Conservation (phyloP, 2,888 invertebrate species). For the Eilema depressum region DNA sequence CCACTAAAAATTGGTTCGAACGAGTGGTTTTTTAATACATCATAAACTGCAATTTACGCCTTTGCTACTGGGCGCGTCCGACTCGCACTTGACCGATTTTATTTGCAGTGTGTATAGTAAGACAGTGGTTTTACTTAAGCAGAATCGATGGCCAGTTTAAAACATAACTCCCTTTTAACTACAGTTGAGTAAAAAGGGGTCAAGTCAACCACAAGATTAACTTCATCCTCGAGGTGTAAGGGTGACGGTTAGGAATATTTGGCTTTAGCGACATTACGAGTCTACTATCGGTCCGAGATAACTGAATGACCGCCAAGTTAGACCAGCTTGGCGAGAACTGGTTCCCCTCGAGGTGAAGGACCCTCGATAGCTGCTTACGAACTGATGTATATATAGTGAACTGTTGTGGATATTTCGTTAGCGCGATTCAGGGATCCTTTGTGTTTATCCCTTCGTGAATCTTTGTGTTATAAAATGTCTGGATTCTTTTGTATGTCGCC, state of each 20-base stretch:
- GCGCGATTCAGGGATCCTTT: conserved; percentile 16
- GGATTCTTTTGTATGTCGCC: neutral
- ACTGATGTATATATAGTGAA: conserved; percentile 12
- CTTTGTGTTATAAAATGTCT: neutral
- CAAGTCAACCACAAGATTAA: conserved; percentile 10
- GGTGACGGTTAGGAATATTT: neutral
- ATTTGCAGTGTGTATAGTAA: no score
- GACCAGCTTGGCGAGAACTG: conserved; percentile 25
- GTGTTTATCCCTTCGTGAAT: neutral
- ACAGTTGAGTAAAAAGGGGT: conserved; percentile 6
- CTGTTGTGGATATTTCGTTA: neutral
- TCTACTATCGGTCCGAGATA: neutral
- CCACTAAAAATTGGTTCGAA: no score
- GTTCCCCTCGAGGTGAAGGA: conserved; percentile 19
- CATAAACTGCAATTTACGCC: no score
- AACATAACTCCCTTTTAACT: neutral
- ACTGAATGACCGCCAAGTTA: conserved; percentile 18
- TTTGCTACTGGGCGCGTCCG: no score
- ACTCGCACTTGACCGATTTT: no score
- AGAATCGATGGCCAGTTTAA: no score
- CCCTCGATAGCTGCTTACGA: neutral
- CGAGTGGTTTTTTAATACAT: no score
- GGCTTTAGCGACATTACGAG: neutral
- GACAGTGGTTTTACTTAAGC: no score
- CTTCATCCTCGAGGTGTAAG: neutral